Evolutionary conservation across 2,113 vertebrate genomes (phyloP).

Genomic region (Jacana jacana): DNA sequence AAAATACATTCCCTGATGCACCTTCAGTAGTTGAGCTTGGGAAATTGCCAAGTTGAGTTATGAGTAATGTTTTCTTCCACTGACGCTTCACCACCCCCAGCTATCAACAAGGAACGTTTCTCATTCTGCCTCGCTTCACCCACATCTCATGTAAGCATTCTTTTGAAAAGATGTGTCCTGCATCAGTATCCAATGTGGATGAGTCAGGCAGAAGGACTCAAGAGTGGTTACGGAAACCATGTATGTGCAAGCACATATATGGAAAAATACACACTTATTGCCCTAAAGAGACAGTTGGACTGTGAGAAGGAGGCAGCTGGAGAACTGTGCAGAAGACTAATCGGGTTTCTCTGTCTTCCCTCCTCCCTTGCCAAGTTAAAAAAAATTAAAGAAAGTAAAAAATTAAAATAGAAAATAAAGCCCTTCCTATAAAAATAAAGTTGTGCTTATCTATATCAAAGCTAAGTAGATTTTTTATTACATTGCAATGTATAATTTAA

Average conservation of each 20-base stretch:
- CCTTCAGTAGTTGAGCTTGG: slow-evolving; percentile 31
- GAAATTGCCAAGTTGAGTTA: slow-evolving; percentile 26
- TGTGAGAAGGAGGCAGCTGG: not conserved
- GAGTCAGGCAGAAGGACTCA: slow-evolving; percentile 24
- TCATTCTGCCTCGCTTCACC: slow-evolving; percentile 14
- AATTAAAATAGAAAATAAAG: not conserved
- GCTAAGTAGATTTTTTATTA: not conserved
- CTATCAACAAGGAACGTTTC: not conserved
- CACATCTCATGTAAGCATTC: not conserved
- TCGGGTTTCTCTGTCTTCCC: not conserved
- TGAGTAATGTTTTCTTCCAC: slow-evolving; percentile 67
- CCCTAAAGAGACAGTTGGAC: not conserved
- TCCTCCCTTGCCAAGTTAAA: not conserved
- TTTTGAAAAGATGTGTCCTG: slow-evolving; percentile 11
- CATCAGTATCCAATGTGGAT: not conserved
- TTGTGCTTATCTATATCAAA: not conserved
- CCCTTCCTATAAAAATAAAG: not conserved
- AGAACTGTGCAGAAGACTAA: not conserved
- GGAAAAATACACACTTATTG: not conserved
- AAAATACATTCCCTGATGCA: not conserved
- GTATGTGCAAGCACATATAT: not conserved
- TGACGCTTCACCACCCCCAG: slow-evolving; percentile 19
- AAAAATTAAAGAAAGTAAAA: not conserved
- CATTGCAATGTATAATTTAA: not conserved
- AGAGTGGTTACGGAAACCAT: not conserved